Conservation (phyloP, 2,113 vertebrate genomes). For the Casuarius casuarius region DNA sequence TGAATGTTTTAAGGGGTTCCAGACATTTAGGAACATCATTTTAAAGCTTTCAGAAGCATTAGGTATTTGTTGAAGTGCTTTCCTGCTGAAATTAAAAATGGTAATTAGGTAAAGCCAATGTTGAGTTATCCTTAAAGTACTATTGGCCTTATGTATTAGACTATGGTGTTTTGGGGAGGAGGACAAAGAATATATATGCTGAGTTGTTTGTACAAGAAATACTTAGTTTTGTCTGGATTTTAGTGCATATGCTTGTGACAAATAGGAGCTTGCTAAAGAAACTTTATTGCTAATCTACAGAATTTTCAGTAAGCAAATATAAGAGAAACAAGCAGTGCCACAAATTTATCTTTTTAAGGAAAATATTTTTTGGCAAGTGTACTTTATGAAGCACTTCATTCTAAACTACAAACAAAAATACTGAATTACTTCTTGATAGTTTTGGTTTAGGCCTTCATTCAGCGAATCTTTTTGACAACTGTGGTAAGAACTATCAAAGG, state of each 20-base stretch:
- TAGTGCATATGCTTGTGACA: neutral
- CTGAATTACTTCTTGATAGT: fast-evolving
- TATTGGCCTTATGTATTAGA: neutral
- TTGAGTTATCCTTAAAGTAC: neutral
- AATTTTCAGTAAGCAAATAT: neutral
- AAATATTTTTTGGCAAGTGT: neutral
- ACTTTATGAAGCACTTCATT: neutral
- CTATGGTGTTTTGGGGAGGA: neutral
- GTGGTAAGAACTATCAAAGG: neutral
- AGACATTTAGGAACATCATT: neutral
- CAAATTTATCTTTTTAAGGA: neutral
- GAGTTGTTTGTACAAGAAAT: neutral
- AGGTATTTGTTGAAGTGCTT: neutral
- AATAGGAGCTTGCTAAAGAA: neutral
- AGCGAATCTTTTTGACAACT: neutral
- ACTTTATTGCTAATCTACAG: neutral
- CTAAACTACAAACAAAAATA: neutral
- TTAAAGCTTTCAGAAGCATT: neutral
- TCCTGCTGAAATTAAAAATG: neutral
- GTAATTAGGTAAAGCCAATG: neutral
- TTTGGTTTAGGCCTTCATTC: neutral
- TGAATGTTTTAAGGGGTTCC: neutral
- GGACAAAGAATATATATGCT: neutral
- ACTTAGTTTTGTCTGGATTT: neutral
- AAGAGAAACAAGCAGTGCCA: neutral